phyloP scores from a whole-genome alignment of 1,140 invertebrate genomes.

The Micrasema minimum region DNA sequence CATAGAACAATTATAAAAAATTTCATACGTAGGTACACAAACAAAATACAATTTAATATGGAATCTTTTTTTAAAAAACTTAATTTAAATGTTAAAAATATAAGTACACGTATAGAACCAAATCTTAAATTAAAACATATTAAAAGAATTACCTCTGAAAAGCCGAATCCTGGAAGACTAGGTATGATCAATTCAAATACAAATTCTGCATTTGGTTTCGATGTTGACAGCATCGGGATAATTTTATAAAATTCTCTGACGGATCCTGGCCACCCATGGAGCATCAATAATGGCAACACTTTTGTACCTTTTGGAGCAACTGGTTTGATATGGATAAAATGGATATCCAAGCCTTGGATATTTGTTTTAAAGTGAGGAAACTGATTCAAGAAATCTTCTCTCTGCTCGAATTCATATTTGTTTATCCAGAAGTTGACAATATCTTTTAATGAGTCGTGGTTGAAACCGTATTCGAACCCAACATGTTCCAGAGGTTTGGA shows the following conservation, averaged over 20 bases:
- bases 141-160: slow-evolving; percentile 72
- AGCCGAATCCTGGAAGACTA: slow-evolving; percentile 81
- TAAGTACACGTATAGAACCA: too few species aligned
- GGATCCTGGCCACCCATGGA: slow-evolving; percentile 89
- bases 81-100: too few species aligned
- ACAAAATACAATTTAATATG: too few species aligned
- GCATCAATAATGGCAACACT: slow-evolving; percentile 75
- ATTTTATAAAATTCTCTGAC: slow-evolving; percentile 83
- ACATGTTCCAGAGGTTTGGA: slow-evolving; percentile 44
- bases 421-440: slow-evolving; percentile 77
- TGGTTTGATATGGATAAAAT: slow-evolving; percentile 74
- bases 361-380: slow-evolving; percentile 78
- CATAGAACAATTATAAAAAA: too few species aligned
- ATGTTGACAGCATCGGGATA: slow-evolving; percentile 76
- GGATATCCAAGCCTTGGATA: slow-evolving; percentile 76
- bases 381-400: slow-evolving; percentile 75
- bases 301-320: slow-evolving; percentile 62
- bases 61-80: too few species aligned
- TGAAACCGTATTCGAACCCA: slow-evolving; percentile 72
- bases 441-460: slow-evolving; percentile 70
- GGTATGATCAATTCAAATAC: slow-evolving; percentile 85
- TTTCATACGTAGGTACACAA: too few species aligned
- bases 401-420: slow-evolving; percentile 76
- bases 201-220: slow-evolving; percentile 68
- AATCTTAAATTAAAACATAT: too few species aligned